Conservation (phyloP, 2,113 vertebrate genomes). For the Saiga tatarica region DNA sequence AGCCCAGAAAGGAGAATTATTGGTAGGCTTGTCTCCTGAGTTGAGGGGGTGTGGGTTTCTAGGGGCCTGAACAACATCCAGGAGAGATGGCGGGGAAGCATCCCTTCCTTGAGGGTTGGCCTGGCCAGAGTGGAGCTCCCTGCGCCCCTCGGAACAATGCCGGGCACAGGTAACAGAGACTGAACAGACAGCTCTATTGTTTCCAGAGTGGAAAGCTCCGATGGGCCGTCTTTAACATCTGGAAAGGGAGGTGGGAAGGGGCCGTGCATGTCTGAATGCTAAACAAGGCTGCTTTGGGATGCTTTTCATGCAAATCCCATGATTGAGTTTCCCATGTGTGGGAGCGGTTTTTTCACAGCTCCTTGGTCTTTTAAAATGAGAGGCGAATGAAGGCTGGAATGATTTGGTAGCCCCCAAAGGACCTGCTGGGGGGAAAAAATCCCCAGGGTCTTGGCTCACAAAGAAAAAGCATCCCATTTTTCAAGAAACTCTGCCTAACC, state of each 20-base stretch:
- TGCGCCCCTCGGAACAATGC: neutral
- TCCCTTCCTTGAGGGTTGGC: neutral
- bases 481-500: neutral
- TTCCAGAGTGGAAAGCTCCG: neutral
- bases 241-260: neutral
- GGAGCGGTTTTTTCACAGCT: neutral
- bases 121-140: neutral
- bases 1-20: neutral
- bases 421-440: neutral
- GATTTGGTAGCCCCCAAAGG: neutral
- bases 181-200: neutral
- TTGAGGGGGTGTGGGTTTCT: neutral
- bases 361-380: neutral
- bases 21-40: neutral
- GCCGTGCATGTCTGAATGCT: neutral
- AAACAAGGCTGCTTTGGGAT: neutral
- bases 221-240: neutral
- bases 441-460: neutral
- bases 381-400: neutral
- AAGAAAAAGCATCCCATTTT: neutral
- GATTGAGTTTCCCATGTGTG: neutral
- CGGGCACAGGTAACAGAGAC: too few species aligned
- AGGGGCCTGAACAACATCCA: fast-evolving
- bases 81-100: fast-evolving
- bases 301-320: neutral